phyloP scores from a whole-genome alignment of 2,888 invertebrate species.

The Tiliacea aurago region DNA sequence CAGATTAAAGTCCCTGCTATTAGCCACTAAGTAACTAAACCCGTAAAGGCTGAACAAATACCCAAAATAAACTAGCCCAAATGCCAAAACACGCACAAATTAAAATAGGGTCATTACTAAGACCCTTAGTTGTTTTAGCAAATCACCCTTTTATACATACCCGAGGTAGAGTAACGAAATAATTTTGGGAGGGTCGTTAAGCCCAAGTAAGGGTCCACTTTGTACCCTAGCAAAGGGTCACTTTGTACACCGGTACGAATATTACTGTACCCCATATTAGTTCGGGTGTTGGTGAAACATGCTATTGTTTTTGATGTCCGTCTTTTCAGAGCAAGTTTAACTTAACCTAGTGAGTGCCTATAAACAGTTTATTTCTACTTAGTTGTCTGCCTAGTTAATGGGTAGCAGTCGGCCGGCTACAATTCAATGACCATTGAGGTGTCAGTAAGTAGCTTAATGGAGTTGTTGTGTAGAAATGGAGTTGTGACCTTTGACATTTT shows the following conservation, averaged over 20 bases:
- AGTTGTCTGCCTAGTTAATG: background rate
- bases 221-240: conserved; percentile 40
- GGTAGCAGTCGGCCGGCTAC: background rate
- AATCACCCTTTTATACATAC: conserved; percentile 49
- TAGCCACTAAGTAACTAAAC: conserved; percentile 18
- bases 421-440: conserved; percentile 16
- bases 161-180: conserved; percentile 49
- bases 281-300: conserved; percentile 23
- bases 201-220: conserved; percentile 40
- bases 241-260: conserved; percentile 38
- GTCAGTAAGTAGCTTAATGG: conserved; percentile 19
- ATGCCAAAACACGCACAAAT: conserved; percentile 39
- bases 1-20: background rate
- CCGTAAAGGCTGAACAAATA: conserved; percentile 17
- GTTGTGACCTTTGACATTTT: background rate
- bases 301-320: conserved; percentile 31
- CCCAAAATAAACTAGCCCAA: conserved; percentile 28
- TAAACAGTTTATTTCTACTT: conserved; percentile 3
- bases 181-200: conserved; percentile 55
- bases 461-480: conserved; percentile 1
- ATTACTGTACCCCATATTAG: conserved; percentile 34
- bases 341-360: conserved; percentile 6
- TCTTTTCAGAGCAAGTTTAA: conserved; percentile 22
- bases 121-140: conserved; percentile 47
- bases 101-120: conserved; percentile 42